phyloP scores from a whole-genome alignment of 2,888 invertebrate genomes.

The Calliopum simillimum region DNA sequence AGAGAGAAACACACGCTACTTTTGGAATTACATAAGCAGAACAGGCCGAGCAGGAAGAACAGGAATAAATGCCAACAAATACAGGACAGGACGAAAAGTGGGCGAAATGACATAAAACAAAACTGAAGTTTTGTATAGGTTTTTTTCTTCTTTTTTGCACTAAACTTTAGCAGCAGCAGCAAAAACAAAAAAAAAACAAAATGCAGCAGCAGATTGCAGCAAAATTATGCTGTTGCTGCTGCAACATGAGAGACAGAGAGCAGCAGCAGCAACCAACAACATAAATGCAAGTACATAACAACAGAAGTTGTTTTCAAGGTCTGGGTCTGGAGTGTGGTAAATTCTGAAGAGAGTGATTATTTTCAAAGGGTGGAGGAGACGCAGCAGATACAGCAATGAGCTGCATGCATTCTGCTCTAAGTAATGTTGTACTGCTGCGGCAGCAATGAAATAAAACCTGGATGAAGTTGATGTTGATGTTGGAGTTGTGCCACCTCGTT shows the following conservation, averaged over 20 bases:
- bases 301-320: conserved; percentile 24
- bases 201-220: conserved; percentile 5
- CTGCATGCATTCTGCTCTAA: neutral
- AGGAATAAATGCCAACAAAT: neutral
- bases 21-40: conserved; percentile 18
- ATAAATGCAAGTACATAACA: conserved; percentile 9
- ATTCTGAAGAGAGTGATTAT: neutral
- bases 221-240: conserved; percentile 15
- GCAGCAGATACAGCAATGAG: neutral
- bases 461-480: conserved; percentile 4
- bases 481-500: conserved; percentile 50
- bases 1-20: conserved; percentile 1
- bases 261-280: neutral
- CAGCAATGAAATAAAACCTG: neutral
- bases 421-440: too few relatives aligned
- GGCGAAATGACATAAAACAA: neutral
- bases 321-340: conserved; percentile 20
- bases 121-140: neutral
- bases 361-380: neutral
- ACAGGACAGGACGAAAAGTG: conserved; percentile 14
- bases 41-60: neutral
- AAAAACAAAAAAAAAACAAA: conserved; percentile 1
- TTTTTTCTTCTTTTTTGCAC: neutral
- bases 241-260: neutral
- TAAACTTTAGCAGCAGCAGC: neutral